These are phyloP conservation scores for Tupaia tana DNA, from an alignment of 2,113 vertebrate genomes.

Conservation along the genomic window DNA sequence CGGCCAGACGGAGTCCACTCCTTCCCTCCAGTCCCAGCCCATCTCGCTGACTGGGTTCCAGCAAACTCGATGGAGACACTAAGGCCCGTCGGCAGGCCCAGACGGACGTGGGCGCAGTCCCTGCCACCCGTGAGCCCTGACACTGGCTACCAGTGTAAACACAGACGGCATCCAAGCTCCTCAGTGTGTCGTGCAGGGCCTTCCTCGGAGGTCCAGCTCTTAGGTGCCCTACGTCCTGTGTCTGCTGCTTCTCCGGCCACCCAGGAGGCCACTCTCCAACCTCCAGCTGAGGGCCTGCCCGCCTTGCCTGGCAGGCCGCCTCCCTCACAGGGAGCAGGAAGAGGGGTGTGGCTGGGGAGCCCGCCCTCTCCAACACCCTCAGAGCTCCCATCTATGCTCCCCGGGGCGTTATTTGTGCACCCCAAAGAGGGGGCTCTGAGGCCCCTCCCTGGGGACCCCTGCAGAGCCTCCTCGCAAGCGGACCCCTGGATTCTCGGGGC, in stretches of 20 bases:
- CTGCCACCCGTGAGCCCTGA: background rate
- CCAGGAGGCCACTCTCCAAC: no score
- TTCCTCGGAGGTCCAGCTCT: background rate
- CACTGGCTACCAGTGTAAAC: background rate
- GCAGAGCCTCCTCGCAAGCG: background rate
- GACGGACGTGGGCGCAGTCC: background rate
- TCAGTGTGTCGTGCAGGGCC: background rate
- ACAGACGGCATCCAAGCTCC: background rate
- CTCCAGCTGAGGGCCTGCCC: no score
- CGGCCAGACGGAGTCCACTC: background rate
- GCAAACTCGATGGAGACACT: background rate
- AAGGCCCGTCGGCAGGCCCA: background rate
- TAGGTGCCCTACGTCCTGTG: rapidly evolving
- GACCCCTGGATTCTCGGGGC: background rate
- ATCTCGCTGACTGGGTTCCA: background rate
- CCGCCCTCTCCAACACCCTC: no score
- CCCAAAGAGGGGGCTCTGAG: background rate
- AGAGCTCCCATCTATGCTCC: no score
- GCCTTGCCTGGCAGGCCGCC: no score
- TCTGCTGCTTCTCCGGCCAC: no score
- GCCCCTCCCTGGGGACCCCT: background rate
- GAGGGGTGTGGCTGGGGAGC: no score
- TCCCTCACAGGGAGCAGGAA: no score
- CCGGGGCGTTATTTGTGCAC: no score
- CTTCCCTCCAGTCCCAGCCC: background rate